Base-by-base conservation (phyloP, 1,140 invertebrate species). In the Euura lappo region DNA sequence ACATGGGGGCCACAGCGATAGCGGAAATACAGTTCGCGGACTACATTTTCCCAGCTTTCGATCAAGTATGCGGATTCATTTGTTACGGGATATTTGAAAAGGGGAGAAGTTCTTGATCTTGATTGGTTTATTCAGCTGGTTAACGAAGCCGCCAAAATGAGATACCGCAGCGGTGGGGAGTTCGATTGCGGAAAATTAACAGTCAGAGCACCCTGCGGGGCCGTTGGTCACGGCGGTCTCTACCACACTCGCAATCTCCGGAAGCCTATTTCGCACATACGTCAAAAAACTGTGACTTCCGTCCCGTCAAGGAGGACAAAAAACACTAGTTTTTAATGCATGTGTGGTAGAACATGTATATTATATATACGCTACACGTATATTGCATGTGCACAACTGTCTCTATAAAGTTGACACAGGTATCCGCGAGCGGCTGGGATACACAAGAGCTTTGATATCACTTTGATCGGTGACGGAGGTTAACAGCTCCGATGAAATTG, bases 11-110 rank as follows among this genome's bases (percentile, higher is more conserved):
- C 0, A 99, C 96, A 2, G 96, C 98, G 0, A 97, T 99, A 75
- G 98, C 98, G 13, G 98, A 99, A 90, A 99, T 99, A 81, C 99
- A 99, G 88, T 99, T 99, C 90, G 98, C 97, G 6, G 99, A 99
- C 89, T 99, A 99, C 81, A 99, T 99, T 77, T 99, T 96, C 85
- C 98, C 99, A 13, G 98, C 98, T 2, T 99, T 99, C 89, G 99
- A 99, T 90, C 98, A 99, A 90, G 96, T 97, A 81, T 70, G 6
- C 28, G 28, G 28, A 28, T 28, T 75, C 69, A n/a, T 71, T 47
- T 68, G n/a, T 70, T 13, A 45, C 46, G 46, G 71, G 3, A 28
- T 28, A 28, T 28, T 28, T 28, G 28, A 28, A 28, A 28, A 28
- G 28, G 28, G 28, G 28, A 28, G 28, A 28, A 28, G n/a, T 28